Evolutionary conservation across 2,888 invertebrate genomes (phyloP), one percentile per base, ranked within the genome.

Genomic region (Erynnis tages): DNA sequence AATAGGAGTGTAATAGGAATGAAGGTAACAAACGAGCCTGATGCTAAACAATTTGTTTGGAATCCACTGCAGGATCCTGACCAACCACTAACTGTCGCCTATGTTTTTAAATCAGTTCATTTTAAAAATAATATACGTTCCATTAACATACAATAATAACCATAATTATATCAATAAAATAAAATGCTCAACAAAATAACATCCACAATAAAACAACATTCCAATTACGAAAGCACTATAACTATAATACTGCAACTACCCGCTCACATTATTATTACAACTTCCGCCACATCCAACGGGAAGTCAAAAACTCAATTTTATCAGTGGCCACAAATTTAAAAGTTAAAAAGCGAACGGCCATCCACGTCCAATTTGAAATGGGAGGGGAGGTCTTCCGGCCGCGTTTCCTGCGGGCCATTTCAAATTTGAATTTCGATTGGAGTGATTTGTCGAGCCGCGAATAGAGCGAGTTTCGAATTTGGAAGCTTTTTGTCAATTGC

Each of bases 341-440:
- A 58, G 56, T 54, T 56, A 54, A 56, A 58, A 58, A 47, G 44
- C 44, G 54, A 47, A 44, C 41, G 55, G 75, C 70, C 67, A 55
- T 50, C 49, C 40, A 38, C 47, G 69, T 53, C 30, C 50, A 56
- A 56, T 54, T 56, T 47, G 49, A 37, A 54, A 43, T 44, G 53
- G 19, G 52, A 48, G 53, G 58, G 55, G 44, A 49, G 48, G 34
- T 8, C 45, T 69, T 82, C 83, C 83, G 81, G 79, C 67, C 71
- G 63, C 65, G 67, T 66, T 76, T 83, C 81, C 79, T 69, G 66
- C 52, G 60, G 58, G 50, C 52, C 32, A 54, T 55, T 55, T 54
- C 44, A 57, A 50, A 54, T 56, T 54, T 54, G 45, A 50, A 55
- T 54, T 49, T 11, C 25, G 41, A 49, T 11, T 41, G 49, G 41